Conservation (phyloP, 2,888 invertebrate genomes). For the Epiperipatus broadwayi region DNA sequence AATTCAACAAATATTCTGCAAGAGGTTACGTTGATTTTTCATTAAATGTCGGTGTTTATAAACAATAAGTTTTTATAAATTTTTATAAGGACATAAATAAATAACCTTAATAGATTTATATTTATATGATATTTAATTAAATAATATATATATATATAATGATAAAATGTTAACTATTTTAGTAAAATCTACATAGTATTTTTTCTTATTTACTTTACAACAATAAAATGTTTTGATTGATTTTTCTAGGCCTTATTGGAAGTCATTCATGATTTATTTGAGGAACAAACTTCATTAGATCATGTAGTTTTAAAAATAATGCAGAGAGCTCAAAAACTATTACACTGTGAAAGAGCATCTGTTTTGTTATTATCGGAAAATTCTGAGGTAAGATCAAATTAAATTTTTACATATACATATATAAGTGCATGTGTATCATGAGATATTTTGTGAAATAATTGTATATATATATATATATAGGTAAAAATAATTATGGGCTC, state of each 20-base stretch:
- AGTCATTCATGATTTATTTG: conserved; percentile 36
- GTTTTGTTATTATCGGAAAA: conserved; percentile 32
- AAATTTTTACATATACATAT: not conserved
- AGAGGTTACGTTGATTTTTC: no score
- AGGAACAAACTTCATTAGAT: conserved; percentile 35
- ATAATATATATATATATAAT: no score
- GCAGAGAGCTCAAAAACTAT: conserved; percentile 33
- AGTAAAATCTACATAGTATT: no score
- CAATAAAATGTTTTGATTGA: not conserved
- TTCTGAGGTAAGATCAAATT: conserved; percentile 22
- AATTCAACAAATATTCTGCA: no score
- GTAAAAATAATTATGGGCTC: no score
- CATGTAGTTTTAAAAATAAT: conserved; percentile 34
- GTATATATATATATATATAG: not conserved
- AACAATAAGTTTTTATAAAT: no score
- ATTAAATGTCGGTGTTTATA: no score
- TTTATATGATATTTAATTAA: no score
- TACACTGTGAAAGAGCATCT: conserved; percentile 35
- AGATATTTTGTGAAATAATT: not conserved
- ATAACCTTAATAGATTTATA: no score
- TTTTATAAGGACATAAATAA: no score
- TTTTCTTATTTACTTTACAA: conserved; percentile 5
- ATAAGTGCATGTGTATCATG: not conserved
- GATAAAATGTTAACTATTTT: no score
- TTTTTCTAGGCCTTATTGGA: conserved; percentile 32